Evolutionary conservation across 2,113 vertebrate genomes (phyloP).

Genomic region (Ploceus nigricollis): DNA sequence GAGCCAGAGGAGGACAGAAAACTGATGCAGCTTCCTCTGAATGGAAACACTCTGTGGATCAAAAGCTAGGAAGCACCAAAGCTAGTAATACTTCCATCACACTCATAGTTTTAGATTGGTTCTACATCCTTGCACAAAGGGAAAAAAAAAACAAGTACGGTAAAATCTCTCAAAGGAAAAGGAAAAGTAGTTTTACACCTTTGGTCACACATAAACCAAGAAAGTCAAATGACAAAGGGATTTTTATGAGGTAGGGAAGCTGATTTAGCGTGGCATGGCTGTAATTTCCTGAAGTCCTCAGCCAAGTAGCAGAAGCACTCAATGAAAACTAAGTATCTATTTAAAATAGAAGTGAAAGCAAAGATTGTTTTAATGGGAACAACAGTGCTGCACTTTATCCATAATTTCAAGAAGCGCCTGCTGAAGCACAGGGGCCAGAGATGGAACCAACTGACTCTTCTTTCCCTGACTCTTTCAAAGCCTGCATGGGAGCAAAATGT

Average conservation of each 20-base stretch:
- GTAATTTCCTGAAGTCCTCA: neutral
- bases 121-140: neutral
- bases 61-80: neutral
- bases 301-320: neutral
- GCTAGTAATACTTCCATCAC: neutral
- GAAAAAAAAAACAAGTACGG: rapidly evolving
- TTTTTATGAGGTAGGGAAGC: neutral
- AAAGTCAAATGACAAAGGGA: neutral
- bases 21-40: neutral
- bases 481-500: rapidly evolving
- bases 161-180: neutral
- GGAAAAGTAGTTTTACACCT: neutral
- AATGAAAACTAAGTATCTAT: neutral
- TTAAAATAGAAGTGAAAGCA: neutral
- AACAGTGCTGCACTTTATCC: neutral
- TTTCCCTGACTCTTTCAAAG: neutral
- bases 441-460: neutral
- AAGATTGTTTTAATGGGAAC: neutral
- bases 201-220: neutral
- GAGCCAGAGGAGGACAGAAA: neutral
- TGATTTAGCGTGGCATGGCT: no score
- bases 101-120: neutral
- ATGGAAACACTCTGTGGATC: neutral
- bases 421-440: neutral
- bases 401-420: neutral